phyloP scores from a whole-genome alignment of 2,797 vertebrate genomes.

The Sitta carolinensis region DNA sequence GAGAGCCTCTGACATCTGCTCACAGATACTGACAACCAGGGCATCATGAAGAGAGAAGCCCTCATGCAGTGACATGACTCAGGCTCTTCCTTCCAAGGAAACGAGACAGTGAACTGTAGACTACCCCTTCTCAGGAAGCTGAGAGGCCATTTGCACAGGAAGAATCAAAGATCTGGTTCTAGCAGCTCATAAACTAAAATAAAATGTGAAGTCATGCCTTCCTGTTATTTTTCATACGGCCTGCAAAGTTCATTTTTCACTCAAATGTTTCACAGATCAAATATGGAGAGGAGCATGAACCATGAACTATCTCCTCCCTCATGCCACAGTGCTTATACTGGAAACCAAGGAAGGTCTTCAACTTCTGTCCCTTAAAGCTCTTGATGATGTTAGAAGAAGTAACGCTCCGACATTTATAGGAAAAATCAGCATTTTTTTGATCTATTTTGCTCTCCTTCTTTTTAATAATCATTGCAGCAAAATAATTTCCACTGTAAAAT shows the following conservation, averaged over 20 bases:
- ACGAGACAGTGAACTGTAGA: background rate
- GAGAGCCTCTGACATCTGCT: background rate
- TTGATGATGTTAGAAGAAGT: background rate
- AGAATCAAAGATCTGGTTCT: background rate
- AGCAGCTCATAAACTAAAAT: background rate
- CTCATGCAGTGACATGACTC: fast-evolving
- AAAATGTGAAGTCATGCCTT: background rate
- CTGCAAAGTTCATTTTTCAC: background rate
- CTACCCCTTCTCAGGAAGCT: background rate
- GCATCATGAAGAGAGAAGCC: background rate
- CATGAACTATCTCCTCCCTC: background rate
- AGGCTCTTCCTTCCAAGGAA: background rate
- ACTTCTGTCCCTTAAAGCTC: background rate
- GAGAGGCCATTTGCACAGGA: background rate
- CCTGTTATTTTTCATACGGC: background rate
- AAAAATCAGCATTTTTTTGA: background rate
- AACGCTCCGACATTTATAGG: background rate
- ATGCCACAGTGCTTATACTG: background rate
- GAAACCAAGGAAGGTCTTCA: background rate
- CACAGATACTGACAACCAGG: background rate
- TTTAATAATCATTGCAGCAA: background rate
- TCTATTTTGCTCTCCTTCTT: background rate
- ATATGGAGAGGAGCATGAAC: background rate
- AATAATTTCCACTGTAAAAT: background rate
- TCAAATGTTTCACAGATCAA: background rate